Conservation (phyloP, 2,113 vertebrate species). For the Lipophrys pholis region DNA sequence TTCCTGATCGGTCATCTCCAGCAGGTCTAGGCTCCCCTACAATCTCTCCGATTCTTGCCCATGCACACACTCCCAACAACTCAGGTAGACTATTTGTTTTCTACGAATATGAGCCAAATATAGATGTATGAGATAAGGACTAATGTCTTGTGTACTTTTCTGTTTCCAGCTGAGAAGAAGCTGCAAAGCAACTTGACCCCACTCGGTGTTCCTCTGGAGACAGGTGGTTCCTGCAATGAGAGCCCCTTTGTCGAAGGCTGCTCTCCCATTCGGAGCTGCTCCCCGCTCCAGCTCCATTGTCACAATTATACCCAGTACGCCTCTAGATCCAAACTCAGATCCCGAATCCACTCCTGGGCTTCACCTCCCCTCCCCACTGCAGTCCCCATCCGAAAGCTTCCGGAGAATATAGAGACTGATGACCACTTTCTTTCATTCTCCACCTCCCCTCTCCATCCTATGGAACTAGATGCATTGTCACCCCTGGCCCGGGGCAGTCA, state of each 20-base stretch:
- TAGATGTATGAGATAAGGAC: no score
- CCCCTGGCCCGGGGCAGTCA: background rate
- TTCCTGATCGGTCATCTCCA: slow-evolving; percentile 84
- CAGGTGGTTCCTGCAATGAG: slow-evolving; percentile 74
- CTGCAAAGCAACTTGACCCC: slow-evolving; percentile 85
- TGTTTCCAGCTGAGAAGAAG: slow-evolving; percentile 82
- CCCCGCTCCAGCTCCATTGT: slow-evolving; percentile 78
- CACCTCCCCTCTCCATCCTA: slow-evolving; percentile 42
- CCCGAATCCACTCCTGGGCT: slow-evolving; percentile 76
- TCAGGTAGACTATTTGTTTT: slow-evolving; percentile 82
- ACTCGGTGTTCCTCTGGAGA: slow-evolving; percentile 73
- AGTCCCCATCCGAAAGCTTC: slow-evolving; percentile 81
- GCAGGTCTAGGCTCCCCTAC: slow-evolving; percentile 83
- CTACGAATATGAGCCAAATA: background rate
- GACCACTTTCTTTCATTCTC: slow-evolving; percentile 50
- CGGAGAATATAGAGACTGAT: slow-evolving; percentile 78
- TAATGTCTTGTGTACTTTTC: background rate
- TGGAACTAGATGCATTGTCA: slow-evolving; percentile 70
- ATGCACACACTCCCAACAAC: slow-evolving; percentile 82
- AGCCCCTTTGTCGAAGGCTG: slow-evolving; percentile 94
- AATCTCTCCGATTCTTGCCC: slow-evolving; percentile 90
- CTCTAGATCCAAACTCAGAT: slow-evolving; percentile 51
- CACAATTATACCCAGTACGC: slow-evolving; percentile 29
- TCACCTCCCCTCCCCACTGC: slow-evolving; percentile 86
- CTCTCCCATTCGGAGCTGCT: slow-evolving; percentile 92